Evolutionary conservation across 2,888 invertebrate species (phyloP), one percentile per base, ranked within the genome.

Genomic region (Blera fallax): DNA sequence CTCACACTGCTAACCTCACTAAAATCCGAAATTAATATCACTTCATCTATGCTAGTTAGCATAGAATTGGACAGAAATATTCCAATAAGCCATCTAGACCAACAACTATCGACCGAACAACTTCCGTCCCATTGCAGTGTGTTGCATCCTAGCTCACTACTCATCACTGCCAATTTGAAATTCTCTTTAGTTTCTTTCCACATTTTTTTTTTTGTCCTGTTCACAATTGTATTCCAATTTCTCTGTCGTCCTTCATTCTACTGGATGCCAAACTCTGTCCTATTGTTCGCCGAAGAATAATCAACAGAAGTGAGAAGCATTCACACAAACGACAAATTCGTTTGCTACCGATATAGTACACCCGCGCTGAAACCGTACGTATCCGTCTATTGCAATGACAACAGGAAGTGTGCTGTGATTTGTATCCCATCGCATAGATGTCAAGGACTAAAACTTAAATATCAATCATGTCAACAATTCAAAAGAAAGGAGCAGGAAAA

Each of bases 401-500:
- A 70, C 74, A 76, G 80, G 80, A 84, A 80, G 64, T 70, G 64
- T 65, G 73, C 84, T 76, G 80, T 76, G 74, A 84, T 80, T 80
- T 84, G 79, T 84, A 80, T 80, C 80, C 80, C 69, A 80, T 80
- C 37, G 69, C 70, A 79, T 80, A 79, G 80, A 84, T 80, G 80
- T 80, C 84, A 84, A 84, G 84, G 84, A 84, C 79, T 80, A 74
- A 76, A 74, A 84, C 80, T 84, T 70, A 84, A 84, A 84, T 84
- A 84, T 84, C 84, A 84, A 84, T 84, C 84, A 84, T 76, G 80
- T 76, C 79, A 74, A 74, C 80, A 84, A 80, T 73, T 84, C 79
- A 76, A 70, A 80, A 80, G 74, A 79, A 65, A 69, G 27, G 10
- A 64, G 32, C 14, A 67, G 37, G 64, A 67, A 56, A 70, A 62